Base-by-base conservation (phyloP, 2,113 vertebrate genomes). In the Semicossyphus pulcher region DNA sequence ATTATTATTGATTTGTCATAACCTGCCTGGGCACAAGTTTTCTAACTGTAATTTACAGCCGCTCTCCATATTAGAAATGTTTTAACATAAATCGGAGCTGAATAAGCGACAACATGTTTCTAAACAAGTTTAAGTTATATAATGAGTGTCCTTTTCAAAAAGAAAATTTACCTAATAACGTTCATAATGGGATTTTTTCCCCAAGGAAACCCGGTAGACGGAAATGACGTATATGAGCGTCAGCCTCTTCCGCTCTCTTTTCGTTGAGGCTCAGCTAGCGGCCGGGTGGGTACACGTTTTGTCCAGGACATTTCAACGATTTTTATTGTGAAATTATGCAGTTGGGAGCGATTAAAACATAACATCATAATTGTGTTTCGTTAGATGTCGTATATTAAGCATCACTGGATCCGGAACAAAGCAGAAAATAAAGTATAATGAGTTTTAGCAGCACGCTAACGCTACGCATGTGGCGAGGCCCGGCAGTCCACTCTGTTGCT, bases 381-480 rank as follows among this genome's bases (percentile, higher is more conserved):
- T 0, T 1, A 3, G 0, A 1, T 0, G 1, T 2, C 4, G 0
- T 23, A 0, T 41, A 15, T 34, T 3, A 7, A 9, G 2, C 14
- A 0, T 8, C 15, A 0, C 1, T 5, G 8, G 0, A 0, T 20
- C 1, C 6, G 0, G 25, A 67, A 1, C 4, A 18, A 16, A 1
- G 10, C 11, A 5, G 10, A 23, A 49, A 51, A 36, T 2, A 2
- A 1, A 18, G 7, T n/a, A 18, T 20, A 73, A 16, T 0, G 10
- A 21, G 9, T 20, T 4, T n/a, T 8, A 31, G 0, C 1, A 2
- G 6, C 25, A 10, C 15, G 60, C 39, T 41, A 72, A 29, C 18
- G 4, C 4, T 6, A 1, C 60, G 73, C 91, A 91, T 92, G 91
- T 91, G 91, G 88, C 67, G 18, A 80, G 88, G 91, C 89, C 89